Conservation (phyloP, 2,113 vertebrate species). For the Odocoileus hemionus region DNA sequence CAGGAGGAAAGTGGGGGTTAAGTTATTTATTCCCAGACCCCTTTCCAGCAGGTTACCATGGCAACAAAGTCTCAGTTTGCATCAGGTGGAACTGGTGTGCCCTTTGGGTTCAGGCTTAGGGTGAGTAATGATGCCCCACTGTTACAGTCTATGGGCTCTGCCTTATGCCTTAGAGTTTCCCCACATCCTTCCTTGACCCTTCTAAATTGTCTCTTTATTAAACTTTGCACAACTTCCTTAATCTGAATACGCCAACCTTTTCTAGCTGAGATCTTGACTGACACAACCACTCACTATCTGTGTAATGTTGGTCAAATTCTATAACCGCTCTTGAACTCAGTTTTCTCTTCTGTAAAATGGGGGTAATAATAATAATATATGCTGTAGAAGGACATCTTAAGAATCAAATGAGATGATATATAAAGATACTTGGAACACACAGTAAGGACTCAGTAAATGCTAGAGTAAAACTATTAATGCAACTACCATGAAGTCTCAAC, state of each 20-base stretch:
- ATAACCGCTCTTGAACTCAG: not conserved
- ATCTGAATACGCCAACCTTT: not conserved
- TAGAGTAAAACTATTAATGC: not conserved
- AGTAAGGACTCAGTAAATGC: not conserved
- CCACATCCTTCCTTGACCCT: not conserved
- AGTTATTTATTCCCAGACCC: not conserved
- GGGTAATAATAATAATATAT: not conserved
- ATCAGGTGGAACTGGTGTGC: not conserved
- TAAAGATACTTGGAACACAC: not conserved
- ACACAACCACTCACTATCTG: not conserved
- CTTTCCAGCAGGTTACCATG: not conserved
- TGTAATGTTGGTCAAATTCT: not conserved
- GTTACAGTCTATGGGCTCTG: not conserved
- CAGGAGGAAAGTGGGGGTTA: not conserved
- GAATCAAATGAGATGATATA: not conserved
- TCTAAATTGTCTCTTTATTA: not conserved
- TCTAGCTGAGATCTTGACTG: not conserved
- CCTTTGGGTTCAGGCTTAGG: not conserved
- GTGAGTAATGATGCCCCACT: not conserved
- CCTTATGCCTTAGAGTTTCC: not conserved
- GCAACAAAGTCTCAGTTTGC: not conserved
- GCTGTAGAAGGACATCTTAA: not conserved
- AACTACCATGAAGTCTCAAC: not conserved
- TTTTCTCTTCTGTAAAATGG: constrained; percentile 28
- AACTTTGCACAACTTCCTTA: not conserved